Conservation (phyloP, 2,113 vertebrate genomes). For the Lamprologus lemairii region DNA sequence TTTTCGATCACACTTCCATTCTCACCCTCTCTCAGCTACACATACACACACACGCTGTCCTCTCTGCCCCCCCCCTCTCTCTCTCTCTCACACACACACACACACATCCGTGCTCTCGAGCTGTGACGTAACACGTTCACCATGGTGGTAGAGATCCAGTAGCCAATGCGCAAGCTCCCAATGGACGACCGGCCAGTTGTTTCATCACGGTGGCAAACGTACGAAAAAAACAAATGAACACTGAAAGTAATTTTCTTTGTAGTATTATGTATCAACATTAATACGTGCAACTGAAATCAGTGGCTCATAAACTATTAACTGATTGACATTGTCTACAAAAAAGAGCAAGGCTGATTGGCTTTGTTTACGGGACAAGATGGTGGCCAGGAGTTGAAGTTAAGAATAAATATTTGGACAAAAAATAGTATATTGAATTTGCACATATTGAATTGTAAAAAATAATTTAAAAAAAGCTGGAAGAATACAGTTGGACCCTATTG, state of each 20-base stretch:
- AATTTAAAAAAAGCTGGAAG: background rate
- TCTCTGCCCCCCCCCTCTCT: background rate
- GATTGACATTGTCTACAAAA: background rate
- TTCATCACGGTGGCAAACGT: background rate
- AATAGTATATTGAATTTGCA: fast-evolving
- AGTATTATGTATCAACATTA: background rate
- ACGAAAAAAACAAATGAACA: background rate
- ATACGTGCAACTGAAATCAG: fast-evolving
- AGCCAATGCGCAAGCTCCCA: constrained; percentile 49
- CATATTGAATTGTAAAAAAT: background rate
- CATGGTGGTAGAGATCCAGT: constrained; percentile 36
- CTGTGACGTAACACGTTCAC: constrained; percentile 56
- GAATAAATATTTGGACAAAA: background rate
- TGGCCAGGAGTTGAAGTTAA: background rate
- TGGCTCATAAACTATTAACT: background rate
- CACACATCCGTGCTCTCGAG: constrained; percentile 40
- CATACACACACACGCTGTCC: background rate
- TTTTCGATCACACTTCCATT: constrained; percentile 24
- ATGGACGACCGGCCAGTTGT: background rate
- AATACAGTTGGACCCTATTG: fast-evolving
- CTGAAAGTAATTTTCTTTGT: background rate
- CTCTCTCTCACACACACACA: fast-evolving
- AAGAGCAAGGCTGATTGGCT: background rate
- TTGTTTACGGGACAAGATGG: background rate
- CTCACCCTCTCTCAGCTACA: constrained; percentile 1